Evolutionary conservation across 1,140 invertebrate species (phyloP).

Genomic region (Lucilia cuprina): DNA sequence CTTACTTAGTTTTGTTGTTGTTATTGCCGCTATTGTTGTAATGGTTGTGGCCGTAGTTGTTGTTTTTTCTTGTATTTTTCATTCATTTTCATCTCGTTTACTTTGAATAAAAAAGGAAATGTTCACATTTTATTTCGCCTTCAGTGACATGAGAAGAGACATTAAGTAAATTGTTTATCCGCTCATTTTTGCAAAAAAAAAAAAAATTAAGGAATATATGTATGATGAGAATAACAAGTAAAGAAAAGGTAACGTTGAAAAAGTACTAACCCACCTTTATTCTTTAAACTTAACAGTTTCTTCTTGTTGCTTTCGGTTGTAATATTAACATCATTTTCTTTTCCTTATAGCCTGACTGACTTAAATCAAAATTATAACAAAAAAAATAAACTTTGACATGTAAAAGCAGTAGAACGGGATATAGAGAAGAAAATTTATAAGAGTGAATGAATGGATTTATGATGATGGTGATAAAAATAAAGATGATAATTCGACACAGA

Average conservation of each 20-base stretch:
- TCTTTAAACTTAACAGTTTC: neutral
- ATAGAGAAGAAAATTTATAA: neutral
- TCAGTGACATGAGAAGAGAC: slow-evolving; percentile 32
- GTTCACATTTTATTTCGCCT: slow-evolving; percentile 22
- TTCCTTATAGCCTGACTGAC: neutral
- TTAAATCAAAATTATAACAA: neutral
- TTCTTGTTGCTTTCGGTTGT: neutral
- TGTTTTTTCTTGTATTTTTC: too few relatives aligned
- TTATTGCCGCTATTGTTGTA: neutral
- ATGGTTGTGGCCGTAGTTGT: neutral
- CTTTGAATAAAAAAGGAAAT: slow-evolving; percentile 28
- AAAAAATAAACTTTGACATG: neutral
- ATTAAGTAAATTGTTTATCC: slow-evolving; percentile 33
- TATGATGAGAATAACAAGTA: too few relatives aligned
- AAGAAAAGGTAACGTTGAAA: neutral
- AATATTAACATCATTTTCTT: slow-evolving; percentile 2
- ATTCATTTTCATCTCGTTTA: neutral
- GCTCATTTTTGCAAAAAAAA: slow-evolving; percentile 15
- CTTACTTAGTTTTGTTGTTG: slow-evolving; percentile 3
- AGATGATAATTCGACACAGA: slow-evolving; percentile 35
- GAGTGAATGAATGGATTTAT: neutral
- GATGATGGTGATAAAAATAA: slow-evolving; percentile 33
- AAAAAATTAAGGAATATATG: neutral
- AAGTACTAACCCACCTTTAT: neutral
- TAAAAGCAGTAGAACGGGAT: neutral